A percentile compares a stretch with the other conserved stretches of the same genome.
phyloP scores from a whole-genome alignment of 2,888 invertebrate genomes.

The Chorisops tibialis region DNA sequence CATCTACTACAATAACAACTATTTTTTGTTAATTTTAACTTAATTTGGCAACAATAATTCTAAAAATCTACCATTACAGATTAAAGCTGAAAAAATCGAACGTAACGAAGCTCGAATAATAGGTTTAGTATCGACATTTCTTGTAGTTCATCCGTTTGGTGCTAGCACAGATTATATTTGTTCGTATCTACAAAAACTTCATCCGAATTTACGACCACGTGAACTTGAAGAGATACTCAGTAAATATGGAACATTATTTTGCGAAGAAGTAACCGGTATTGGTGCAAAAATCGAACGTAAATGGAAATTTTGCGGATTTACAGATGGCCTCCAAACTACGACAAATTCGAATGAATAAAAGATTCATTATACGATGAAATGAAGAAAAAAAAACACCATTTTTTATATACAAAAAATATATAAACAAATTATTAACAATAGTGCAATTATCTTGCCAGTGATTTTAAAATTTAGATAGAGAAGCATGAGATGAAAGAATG shows the following conservation, averaged over 20 bases:
- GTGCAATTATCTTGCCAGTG: slow-evolving; percentile 12
- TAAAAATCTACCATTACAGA: slow-evolving; percentile 19
- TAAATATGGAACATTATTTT: slow-evolving; percentile 76
- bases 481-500: slow-evolving; percentile 1
- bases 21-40: too few relatives aligned
- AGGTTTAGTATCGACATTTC: slow-evolving; percentile 82
- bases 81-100: slow-evolving; percentile 33
- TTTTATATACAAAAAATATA: not conserved
- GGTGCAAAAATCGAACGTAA: slow-evolving; percentile 82
- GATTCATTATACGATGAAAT: not conserved
- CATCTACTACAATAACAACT: too few relatives aligned
- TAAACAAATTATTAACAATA: slow-evolving; percentile 1
- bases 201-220: slow-evolving; percentile 66
- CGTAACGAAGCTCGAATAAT: slow-evolving; percentile 68
- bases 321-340: not conserved
- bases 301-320: slow-evolving; percentile 74
- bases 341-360: not conserved
- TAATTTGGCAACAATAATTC: too few relatives aligned
- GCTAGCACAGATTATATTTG: slow-evolving; percentile 87
- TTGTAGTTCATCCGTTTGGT: slow-evolving; percentile 86
- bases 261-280: slow-evolving; percentile 72
- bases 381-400: not conserved
- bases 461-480: not conserved
- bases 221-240: slow-evolving; percentile 75
- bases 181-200: slow-evolving; percentile 82